These are phyloP conservation scores for Thunnus maccoyii DNA, from an alignment of 2,113 vertebrate species.

Conservation along the genomic window DNA sequence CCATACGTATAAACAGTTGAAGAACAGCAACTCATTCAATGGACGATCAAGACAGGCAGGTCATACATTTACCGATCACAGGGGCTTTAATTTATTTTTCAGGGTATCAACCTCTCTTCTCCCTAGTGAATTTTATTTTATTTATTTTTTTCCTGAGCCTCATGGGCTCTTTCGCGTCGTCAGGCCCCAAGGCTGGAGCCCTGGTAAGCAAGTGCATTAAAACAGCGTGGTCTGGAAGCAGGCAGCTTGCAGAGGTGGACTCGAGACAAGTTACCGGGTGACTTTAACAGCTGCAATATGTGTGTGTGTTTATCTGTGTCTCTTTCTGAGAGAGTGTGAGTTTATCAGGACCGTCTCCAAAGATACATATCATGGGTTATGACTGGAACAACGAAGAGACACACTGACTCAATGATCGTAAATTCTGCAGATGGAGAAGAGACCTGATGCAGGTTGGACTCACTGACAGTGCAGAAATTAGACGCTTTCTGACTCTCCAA, in stretches of 20 bases:
- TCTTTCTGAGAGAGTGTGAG: not conserved
- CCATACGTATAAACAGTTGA: too few relatives aligned
- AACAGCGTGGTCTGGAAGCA: slow-evolving; percentile 17
- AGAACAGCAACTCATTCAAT: too few relatives aligned
- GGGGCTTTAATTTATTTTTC: too few relatives aligned
- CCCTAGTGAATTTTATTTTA: too few relatives aligned
- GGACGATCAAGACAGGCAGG: too few relatives aligned
- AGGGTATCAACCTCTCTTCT: too few relatives aligned
- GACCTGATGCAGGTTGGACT: slow-evolving; percentile 37
- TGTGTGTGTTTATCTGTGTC: not conserved
- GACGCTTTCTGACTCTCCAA: not conserved
- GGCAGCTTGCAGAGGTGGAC: slow-evolving; percentile 17
- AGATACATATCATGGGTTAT: slow-evolving; percentile 16
- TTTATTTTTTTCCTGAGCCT: too few relatives aligned
- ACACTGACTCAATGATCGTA: slow-evolving; percentile 30
- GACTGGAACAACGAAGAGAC: slow-evolving; percentile 28
- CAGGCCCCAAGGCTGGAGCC: too few relatives aligned
- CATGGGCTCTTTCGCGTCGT: too few relatives aligned
- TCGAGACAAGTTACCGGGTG: slow-evolving; percentile 25
- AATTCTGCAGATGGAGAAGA: slow-evolving; percentile 40
- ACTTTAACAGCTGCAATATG: slow-evolving; percentile 20
- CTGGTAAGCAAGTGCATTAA: not conserved
- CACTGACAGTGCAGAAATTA: slow-evolving; percentile 16
- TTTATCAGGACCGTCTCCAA: not conserved
- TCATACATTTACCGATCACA: too few relatives aligned